A percentile compares a stretch with the other conserved stretches of the same genome.
phyloP scores from a whole-genome alignment of 1,140 invertebrate species.

The Plectrocnemia conspersa region DNA sequence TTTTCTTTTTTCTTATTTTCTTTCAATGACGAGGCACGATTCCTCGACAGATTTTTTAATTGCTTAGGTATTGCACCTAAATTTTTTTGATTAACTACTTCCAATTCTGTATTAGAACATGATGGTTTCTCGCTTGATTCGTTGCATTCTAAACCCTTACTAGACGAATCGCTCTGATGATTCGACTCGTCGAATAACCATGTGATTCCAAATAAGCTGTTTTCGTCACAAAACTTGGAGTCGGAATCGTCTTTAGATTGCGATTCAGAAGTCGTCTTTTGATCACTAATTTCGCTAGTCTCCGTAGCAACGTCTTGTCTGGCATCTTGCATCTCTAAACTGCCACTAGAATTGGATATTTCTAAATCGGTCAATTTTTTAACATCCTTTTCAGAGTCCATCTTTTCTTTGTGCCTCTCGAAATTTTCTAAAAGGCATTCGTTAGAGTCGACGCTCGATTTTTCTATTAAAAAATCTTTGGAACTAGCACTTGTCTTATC shows the following conservation, averaged over 20 bases:
- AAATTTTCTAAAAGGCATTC: constrained; percentile 39
- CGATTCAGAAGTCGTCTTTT: constrained; percentile 28
- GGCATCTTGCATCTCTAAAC: constrained; percentile 50
- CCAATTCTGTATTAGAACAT: constrained; percentile 44
- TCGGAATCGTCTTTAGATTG: constrained; percentile 32
- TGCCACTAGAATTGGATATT: constrained; percentile 56
- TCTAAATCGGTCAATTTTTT: constrained; percentile 49
- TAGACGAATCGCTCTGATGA: constrained; percentile 26
- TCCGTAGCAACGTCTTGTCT: constrained; percentile 41
- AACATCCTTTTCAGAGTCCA: constrained; percentile 40
- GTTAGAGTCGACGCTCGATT: constrained; percentile 52
- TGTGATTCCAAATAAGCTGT: constrained; percentile 48
- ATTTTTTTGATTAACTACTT: constrained; percentile 51
- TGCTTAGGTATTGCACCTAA: constrained; percentile 73
- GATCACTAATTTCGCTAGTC: constrained; percentile 34
- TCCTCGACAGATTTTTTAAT: constrained; percentile 49
- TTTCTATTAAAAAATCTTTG: constrained; percentile 58
- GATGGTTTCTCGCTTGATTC: constrained; percentile 41
- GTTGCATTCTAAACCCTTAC: constrained; percentile 36
- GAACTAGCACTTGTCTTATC: constrained; percentile 60
- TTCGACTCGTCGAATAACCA: constrained; percentile 44
- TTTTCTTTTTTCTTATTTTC: constrained; percentile 50
- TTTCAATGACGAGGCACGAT: constrained; percentile 48
- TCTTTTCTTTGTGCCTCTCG: constrained; percentile 31
- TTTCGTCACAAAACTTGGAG: constrained; percentile 39